Conservation (phyloP, 2,888 invertebrate species). For the Caenorhabditis drosophilae region DNA sequence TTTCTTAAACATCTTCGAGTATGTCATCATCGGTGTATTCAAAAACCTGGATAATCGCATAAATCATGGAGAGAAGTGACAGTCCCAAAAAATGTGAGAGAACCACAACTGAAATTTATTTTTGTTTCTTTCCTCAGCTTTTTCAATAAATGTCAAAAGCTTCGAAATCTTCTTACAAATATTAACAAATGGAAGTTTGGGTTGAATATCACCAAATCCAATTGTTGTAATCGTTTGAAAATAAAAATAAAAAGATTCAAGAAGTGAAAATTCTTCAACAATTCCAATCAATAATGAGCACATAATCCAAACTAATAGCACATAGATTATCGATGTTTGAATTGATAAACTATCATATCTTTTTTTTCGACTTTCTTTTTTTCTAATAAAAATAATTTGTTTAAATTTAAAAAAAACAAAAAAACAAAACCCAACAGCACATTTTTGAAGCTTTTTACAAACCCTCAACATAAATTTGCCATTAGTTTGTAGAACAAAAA, state of each 20-base stretch:
- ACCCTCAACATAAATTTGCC: not conserved
- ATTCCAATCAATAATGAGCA: not conserved
- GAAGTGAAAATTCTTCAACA: not conserved
- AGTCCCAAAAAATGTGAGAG: not conserved
- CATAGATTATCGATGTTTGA: not conserved
- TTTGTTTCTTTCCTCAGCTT: too few species aligned
- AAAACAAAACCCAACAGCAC: not conserved
- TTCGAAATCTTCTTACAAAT: not conserved
- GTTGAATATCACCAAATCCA: slow-evolving; percentile 1
- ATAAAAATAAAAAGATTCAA: slow-evolving; percentile 1
- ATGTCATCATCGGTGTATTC: not conserved
- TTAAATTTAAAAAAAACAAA: not conserved
- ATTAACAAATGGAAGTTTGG: not conserved
- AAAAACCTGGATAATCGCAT: not conserved
- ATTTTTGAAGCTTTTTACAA: not conserved
- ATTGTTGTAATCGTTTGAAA: not conserved
- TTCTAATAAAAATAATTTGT: not conserved
- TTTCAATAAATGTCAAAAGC: not conserved
- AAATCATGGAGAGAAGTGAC: not conserved
- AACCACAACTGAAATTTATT: slow-evolving; percentile 1
- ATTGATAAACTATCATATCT: not conserved
- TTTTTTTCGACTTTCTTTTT: not conserved
- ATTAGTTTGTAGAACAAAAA: slow-evolving; percentile 1
- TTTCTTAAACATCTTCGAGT: not conserved
- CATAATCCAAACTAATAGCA: not conserved